These are phyloP conservation scores for Zosterops borbonicus DNA, from an alignment of 2,113 vertebrate species.

Conservation along the genomic window DNA sequence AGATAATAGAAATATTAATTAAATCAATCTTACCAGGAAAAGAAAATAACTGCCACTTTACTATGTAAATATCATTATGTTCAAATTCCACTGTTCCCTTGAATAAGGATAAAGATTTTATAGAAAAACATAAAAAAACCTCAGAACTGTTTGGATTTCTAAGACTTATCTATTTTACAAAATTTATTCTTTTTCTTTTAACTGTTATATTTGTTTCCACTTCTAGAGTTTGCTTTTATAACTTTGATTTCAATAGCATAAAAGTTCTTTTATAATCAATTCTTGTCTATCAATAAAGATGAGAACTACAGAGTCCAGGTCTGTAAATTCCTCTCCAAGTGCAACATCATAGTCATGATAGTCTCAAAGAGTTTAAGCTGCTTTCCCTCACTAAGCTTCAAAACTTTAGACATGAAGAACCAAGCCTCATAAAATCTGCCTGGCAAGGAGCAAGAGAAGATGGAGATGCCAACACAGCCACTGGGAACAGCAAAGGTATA, in stretches of 20 bases:
- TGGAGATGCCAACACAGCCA: neutral
- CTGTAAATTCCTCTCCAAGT: neutral
- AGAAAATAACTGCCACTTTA: neutral
- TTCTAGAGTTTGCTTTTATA: neutral
- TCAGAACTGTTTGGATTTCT: neutral
- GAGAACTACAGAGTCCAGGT: neutral
- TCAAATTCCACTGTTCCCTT: neutral
- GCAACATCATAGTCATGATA: neutral
- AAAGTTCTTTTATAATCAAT: neutral
- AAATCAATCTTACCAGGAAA: neutral
- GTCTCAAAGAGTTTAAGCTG: neutral
- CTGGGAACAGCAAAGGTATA: neutral
- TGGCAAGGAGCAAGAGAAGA: neutral
- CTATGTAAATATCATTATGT: neutral
- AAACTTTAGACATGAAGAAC: neutral
- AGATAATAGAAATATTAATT: constrained; percentile 15
- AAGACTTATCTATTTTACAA: neutral
- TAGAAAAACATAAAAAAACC: neutral
- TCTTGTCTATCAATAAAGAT: neutral
- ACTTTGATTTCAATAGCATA: neutral
- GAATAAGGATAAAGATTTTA: neutral
- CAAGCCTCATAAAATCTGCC: neutral
- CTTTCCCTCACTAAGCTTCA: neutral
- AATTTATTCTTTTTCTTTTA: neutral
- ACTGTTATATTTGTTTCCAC: neutral